Percentiles rank a stretch among this genome's conserved stretches.
Conservation (phyloP, 1,140 invertebrate genomes). For the Centruroides sculpturatus region DNA sequence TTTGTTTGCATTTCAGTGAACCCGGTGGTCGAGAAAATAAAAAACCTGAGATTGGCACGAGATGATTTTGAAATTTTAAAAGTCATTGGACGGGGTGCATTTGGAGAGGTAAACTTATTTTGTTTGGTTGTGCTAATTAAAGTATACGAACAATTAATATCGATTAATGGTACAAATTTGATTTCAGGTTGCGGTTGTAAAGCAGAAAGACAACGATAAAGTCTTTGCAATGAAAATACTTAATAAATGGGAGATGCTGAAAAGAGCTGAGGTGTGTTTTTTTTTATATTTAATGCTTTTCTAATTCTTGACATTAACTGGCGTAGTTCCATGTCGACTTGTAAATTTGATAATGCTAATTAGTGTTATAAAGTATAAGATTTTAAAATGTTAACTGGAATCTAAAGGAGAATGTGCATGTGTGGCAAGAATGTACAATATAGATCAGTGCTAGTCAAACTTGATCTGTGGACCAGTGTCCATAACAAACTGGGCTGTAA, state of each 20-base stretch:
- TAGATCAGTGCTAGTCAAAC: too few species aligned
- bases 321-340: too few species aligned
- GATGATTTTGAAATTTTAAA: constrained; percentile 98
- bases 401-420: too few species aligned
- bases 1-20: neutral
- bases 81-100: constrained; percentile 94
- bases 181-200: constrained; percentile 37
- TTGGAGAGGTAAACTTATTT: constrained; percentile 60
- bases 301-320: neutral
- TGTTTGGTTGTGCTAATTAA: constrained; percentile 5
- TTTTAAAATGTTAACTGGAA: too few species aligned
- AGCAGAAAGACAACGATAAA: constrained; percentile 55
- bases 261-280: constrained; percentile 61
- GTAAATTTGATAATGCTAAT: too few species aligned
- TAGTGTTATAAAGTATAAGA: too few species aligned
- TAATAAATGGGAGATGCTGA: constrained; percentile 99
- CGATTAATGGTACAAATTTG: neutral
- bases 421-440: too few species aligned
- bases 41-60: constrained; percentile 66
- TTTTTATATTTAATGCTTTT: neutral
- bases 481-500: too few species aligned
- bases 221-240: constrained; percentile 99
- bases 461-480: too few species aligned
- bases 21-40: constrained; percentile 73
- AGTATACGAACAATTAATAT: neutral